Percentiles rank a stretch among this genome's conserved stretches.
Conservation (phyloP, 1,140 invertebrate species). For the Drosophila carrolli region DNA sequence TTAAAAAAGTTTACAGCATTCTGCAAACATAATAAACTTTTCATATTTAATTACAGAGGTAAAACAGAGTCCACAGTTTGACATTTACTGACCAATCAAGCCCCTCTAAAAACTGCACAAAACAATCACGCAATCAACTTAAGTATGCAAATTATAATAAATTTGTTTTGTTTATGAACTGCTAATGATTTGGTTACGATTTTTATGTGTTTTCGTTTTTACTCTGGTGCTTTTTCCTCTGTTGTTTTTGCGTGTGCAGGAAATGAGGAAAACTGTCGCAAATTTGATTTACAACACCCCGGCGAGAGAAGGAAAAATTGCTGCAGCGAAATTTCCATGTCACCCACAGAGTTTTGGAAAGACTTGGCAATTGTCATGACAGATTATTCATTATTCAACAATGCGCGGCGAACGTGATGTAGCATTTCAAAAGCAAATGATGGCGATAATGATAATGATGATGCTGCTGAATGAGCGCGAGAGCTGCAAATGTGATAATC, state of each 20-base stretch:
- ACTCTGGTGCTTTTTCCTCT: slow-evolving; percentile 3
- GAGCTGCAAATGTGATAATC: slow-evolving; percentile 62
- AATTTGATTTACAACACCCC: slow-evolving; percentile 70
- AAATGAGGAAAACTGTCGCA: slow-evolving; percentile 57
- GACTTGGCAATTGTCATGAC: slow-evolving; percentile 66
- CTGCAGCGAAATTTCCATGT: slow-evolving; percentile 43
- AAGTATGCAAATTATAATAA: slow-evolving; percentile 61
- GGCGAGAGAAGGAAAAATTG: slow-evolving; percentile 20
- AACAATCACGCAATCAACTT: slow-evolving; percentile 43
- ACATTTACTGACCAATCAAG: slow-evolving; percentile 9
- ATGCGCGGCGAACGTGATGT: slow-evolving; percentile 68
- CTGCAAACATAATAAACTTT: background rate
- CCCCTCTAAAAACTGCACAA: slow-evolving; percentile 19
- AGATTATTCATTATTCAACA: slow-evolving; percentile 47
- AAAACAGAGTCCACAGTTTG: slow-evolving; percentile 1
- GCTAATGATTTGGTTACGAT: slow-evolving; percentile 62
- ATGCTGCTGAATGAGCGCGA: slow-evolving; percentile 11
- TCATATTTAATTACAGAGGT: background rate
- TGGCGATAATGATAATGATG: slow-evolving; percentile 31
- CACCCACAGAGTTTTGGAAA: slow-evolving; percentile 28
- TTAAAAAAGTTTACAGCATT: background rate
- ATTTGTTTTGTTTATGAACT: slow-evolving; percentile 57
- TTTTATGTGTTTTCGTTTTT: slow-evolving; percentile 31
- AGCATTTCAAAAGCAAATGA: slow-evolving; percentile 51
- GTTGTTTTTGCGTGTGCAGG: slow-evolving; percentile 46